Evolutionary conservation across 2,113 vertebrate species (phyloP), one percentile per base, ranked within the genome.

Genomic region (Cavia aperea): DNA sequence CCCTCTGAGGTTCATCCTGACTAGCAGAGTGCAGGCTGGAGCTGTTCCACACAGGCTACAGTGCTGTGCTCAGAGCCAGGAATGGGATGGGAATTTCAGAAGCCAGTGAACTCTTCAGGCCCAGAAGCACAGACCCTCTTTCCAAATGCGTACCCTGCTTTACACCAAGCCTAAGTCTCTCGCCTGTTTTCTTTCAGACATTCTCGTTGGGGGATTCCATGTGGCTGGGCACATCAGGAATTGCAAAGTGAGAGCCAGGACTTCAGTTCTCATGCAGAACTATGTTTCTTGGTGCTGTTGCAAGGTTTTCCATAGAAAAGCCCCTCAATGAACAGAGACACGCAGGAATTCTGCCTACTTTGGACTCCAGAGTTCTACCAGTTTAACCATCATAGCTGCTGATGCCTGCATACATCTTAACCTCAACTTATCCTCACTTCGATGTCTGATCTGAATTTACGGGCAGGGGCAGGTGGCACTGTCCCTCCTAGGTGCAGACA

Each of bases 191-290:
- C 79, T 92, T 92, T 81, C 81, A 88, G 75, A 94, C 3, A 0
- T 89, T 95, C 95, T 90, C 68, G 1, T 93, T 31, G 36, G 91
- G 51, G 62, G 54, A 93, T 81, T 77, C 70, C n/a, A 72, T 29
- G 63, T 36, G n/a, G 75, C 60, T 68, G n/a, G 77, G 92, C 92
- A 91, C 86, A 84, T 81, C 87, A 94, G 77, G 72, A 85, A 78
- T 16, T 56, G 89, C 58, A 49, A 62, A 23, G 33, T 0, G 4
- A 89, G 63, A 92, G 93, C 92, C 92, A 94, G 84, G 86, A 77
- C 83, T 88, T 93, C 88, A 94, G 94, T 94, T 83, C 70, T 94
- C 65, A 84, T 54, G 60, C 84, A 95, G 93, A 89, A 51, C 86
- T 39, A 68, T 73, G 49, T 87, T 77, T 81, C 90, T 96, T 77